Conservation (phyloP, 2,113 vertebrate genomes). For the Pollachius pollachius region DNA sequence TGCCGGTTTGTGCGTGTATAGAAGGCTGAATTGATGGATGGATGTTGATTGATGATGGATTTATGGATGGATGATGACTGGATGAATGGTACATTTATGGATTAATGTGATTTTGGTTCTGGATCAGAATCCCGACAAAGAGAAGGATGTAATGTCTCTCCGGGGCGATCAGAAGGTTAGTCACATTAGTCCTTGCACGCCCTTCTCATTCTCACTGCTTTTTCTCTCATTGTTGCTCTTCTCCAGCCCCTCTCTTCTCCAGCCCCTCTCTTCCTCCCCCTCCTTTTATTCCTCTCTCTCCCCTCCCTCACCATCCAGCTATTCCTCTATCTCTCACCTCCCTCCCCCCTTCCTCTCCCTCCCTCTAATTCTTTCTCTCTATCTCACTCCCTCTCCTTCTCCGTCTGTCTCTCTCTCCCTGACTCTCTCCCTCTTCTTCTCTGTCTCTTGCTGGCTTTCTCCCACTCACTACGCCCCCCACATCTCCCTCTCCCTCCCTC, state of each 20-base stretch:
- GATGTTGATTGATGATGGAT: conserved; percentile 19
- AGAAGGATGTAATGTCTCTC: too few relatives aligned
- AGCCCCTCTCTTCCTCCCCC: neutral
- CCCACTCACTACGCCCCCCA: neutral
- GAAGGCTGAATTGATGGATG: conserved; percentile 13
- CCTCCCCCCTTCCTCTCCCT: conserved; percentile 11
- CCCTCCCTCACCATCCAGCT: neutral
- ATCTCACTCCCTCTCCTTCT: neutral
- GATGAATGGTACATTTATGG: conserved; percentile 33
- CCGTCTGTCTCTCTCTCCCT: conserved; percentile 21
- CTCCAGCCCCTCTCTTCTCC: too few relatives aligned
- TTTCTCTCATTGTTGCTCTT: too few relatives aligned
- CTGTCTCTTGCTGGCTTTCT: neutral
- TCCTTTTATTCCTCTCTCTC: conserved; percentile 18
- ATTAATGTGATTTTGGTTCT: too few relatives aligned
- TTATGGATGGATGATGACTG: too few relatives aligned
- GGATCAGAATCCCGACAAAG: too few relatives aligned
- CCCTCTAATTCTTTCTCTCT: conserved; percentile 21
- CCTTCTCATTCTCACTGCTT: too few relatives aligned
- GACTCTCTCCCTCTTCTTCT: too few relatives aligned
- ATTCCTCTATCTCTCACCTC: conserved; percentile 7
- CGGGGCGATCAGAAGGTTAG: too few relatives aligned
- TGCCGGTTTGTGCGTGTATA: neutral
- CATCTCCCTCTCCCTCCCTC: too few relatives aligned
- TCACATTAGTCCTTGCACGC: too few relatives aligned